These are phyloP conservation scores for Chlorodrepanis virens DNA, from an alignment of 2,113 vertebrate species.

Conservation along the genomic window DNA sequence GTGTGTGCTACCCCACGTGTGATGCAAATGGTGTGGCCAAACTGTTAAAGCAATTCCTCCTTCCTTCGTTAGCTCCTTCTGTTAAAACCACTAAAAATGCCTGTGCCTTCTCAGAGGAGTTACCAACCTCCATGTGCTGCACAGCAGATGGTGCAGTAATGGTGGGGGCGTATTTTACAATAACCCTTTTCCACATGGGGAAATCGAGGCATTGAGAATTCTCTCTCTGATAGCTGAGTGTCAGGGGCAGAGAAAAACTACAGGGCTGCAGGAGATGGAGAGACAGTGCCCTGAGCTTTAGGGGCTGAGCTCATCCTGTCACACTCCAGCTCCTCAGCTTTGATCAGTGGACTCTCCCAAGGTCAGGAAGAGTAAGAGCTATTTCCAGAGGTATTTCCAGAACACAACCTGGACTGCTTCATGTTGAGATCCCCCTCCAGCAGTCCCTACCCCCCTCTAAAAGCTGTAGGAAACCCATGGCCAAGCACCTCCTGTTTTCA, in stretches of 20 bases:
- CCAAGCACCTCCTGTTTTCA: neutral
- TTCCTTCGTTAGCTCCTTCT: conserved; percentile 8
- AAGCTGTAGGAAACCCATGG: neutral
- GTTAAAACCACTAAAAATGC: conserved; percentile 7
- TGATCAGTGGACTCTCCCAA: neutral
- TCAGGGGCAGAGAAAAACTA: neutral
- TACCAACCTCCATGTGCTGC: conserved; percentile 39
- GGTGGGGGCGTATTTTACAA: conserved; percentile 46
- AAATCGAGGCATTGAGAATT: neutral
- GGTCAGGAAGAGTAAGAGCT: neutral
- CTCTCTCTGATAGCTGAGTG: neutral
- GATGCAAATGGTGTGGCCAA: neutral
- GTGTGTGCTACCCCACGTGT: neutral
- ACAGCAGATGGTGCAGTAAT: conserved; percentile 37
- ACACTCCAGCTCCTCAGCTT: neutral
- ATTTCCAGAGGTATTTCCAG: neutral
- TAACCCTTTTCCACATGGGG: neutral
- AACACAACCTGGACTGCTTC: neutral
- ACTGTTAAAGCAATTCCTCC: neutral
- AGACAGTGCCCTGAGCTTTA: neutral
- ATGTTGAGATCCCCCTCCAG: neutral
- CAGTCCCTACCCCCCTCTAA: neutral
- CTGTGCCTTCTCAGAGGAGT: neutral
- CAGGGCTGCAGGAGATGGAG: neutral
- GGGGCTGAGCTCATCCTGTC: neutral